Conservation (phyloP, 2,113 vertebrate genomes). For the Gambusia affinis region DNA sequence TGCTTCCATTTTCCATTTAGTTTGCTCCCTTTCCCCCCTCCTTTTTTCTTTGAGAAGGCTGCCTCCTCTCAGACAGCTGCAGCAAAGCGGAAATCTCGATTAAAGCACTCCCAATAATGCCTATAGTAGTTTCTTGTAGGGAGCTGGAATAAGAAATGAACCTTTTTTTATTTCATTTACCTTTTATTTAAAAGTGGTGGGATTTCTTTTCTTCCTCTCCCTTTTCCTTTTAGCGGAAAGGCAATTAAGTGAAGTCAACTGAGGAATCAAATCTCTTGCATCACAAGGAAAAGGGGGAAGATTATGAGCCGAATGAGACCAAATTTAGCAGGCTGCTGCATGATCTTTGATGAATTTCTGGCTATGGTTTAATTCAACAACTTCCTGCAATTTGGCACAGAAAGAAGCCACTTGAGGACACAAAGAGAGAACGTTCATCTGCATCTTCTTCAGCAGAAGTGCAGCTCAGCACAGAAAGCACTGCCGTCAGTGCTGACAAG, state of each 20-base stretch:
- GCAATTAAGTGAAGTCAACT: conserved; percentile 85
- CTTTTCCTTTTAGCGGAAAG: conserved; percentile 79
- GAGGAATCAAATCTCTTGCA: conserved; percentile 81
- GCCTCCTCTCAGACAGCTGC: conserved; percentile 69
- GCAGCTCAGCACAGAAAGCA: conserved; percentile 31
- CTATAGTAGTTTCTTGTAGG: conserved; percentile 75
- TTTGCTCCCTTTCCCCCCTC: conserved; percentile 50
- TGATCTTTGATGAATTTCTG: conserved; percentile 78
- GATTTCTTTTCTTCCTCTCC: conserved; percentile 41
- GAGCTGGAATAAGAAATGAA: conserved; percentile 78
- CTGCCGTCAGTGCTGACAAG: conserved; percentile 47
- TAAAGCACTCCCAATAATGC: conserved; percentile 79
- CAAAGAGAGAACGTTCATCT: conserved; percentile 62
- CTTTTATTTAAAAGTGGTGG: conserved; percentile 81
- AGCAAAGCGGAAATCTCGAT: conserved; percentile 83
- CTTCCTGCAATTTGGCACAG: conserved; percentile 80
- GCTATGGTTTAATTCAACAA: conserved; percentile 78
- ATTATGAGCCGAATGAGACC: conserved; percentile 76
- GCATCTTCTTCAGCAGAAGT: conserved; percentile 56
- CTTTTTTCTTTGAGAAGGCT: conserved; percentile 50
- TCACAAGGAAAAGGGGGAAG: conserved; percentile 75
- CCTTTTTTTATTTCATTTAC: conserved; percentile 80
- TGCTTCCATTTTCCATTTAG: conserved; percentile 78
- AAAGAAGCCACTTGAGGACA: conserved; percentile 74
- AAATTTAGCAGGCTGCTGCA: conserved; percentile 78